phyloP scores from a whole-genome alignment of 2,888 invertebrate genomes.

The Neocrepidodera transversa region DNA sequence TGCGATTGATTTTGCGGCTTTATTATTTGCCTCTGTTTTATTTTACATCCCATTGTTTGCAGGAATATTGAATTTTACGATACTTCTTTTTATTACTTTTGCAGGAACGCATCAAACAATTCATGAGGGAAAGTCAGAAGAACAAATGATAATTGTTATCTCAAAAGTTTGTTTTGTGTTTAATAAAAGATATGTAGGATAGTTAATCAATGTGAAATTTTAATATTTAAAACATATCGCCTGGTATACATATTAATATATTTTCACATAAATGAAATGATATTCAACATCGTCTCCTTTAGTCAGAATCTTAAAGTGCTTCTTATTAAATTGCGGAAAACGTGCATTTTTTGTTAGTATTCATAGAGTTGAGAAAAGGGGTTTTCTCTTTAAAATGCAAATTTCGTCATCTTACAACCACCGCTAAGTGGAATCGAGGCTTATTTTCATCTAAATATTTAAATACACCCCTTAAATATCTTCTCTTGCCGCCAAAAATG shows the following conservation, averaged over 20 bases:
- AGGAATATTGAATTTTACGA: constrained; percentile 45
- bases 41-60: constrained; percentile 48
- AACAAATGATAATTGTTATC: no score
- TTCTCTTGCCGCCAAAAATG: constrained; percentile 5
- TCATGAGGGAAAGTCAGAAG: no score
- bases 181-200: no score
- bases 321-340: constrained; percentile 43
- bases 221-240: no score
- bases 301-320: constrained; percentile 42
- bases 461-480: constrained; percentile 17
- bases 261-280: no score
- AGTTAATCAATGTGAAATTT: no score
- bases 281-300: no score
- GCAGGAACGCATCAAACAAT: no score
- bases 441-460: constrained; percentile 30
- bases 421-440: constrained; percentile 29
- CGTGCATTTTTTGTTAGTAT: constrained; percentile 46
- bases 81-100: constrained; percentile 43
- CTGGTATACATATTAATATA: no score
- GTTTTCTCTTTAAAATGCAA: constrained; percentile 42
- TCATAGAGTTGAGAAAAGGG: constrained; percentile 41
- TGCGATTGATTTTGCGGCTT: constrained; percentile 53
- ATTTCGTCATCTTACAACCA: constrained; percentile 33
- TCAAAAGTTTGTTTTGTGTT: no score
- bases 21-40: constrained; percentile 51